A percentile compares a stretch with the other conserved stretches of the same genome.
Conservation (phyloP, 2,797 vertebrate genomes). For the Harpagifer antarcticus region DNA sequence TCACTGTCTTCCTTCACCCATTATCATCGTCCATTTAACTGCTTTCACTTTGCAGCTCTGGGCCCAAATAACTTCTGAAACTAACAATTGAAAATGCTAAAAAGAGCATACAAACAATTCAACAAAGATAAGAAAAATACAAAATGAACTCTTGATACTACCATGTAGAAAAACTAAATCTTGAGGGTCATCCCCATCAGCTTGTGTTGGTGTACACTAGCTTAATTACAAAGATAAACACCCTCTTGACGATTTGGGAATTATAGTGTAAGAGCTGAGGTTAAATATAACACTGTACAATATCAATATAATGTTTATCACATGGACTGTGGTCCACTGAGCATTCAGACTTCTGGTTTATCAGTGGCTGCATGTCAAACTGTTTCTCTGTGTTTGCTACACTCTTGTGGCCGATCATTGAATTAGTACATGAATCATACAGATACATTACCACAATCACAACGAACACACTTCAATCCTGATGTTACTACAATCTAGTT, state of each 20-base stretch:
- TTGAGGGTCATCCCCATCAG: too few relatives aligned
- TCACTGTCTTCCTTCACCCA: background rate
- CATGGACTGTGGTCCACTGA: background rate
- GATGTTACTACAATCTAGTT: too few relatives aligned
- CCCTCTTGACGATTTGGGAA: background rate
- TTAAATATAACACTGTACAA: background rate
- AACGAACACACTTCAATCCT: too few relatives aligned
- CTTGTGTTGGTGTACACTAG: too few relatives aligned
- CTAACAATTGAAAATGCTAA: background rate
- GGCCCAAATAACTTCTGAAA: background rate
- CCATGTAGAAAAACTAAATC: background rate
- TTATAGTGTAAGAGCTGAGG: accelerated
- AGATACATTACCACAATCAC: background rate
- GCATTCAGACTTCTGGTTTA: too few relatives aligned
- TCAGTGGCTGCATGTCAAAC: background rate
- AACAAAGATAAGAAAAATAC: background rate
- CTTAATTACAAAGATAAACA: background rate
- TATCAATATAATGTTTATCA: background rate
- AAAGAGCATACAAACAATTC: background rate
- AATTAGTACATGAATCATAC: background rate
- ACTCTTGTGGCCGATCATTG: slow-evolving; percentile 25
- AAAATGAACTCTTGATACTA: too few relatives aligned
- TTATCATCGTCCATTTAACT: background rate
- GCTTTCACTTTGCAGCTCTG: background rate
- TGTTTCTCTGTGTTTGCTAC: slow-evolving; percentile 25